A percentile compares a stretch with the other conserved stretches of the same genome.
Evolutionary conservation across 2,888 invertebrate species (phyloP).

Genomic region (Heliconius ismenius): DNA sequence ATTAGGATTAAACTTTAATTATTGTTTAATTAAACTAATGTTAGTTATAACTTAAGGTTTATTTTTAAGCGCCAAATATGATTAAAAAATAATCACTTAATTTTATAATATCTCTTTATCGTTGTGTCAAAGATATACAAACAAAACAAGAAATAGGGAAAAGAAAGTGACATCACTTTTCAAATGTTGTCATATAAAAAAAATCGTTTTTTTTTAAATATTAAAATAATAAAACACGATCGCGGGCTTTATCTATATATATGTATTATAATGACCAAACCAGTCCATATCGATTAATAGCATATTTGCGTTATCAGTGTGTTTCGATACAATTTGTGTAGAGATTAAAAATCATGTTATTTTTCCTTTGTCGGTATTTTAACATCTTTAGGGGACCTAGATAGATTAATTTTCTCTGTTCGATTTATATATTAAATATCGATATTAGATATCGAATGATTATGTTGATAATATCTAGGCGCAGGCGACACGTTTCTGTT

Average conservation of each 20-base stretch:
- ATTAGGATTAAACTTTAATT: neutral
- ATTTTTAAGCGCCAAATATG: neutral
- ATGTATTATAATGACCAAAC: conserved; percentile 10
- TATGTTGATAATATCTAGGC: conserved; percentile 1
- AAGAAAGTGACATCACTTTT: too few species aligned
- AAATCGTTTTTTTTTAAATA: neutral
- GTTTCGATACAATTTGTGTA: conserved; percentile 28
- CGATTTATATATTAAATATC: conserved; percentile 6
- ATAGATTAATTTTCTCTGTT: conserved; percentile 28
- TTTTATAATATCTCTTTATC: too few species aligned
- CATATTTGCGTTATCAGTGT: conserved; percentile 18
- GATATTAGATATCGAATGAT: neutral
- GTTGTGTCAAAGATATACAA: too few species aligned
- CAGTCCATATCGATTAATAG: conserved; percentile 25
- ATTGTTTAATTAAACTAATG: neutral
- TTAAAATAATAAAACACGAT: neutral
- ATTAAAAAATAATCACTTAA: neutral
- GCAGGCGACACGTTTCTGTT: neutral
- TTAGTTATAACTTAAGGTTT: too few species aligned
- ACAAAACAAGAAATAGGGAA: too few species aligned
- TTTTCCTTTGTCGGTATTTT: conserved; percentile 36
- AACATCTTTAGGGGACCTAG: conserved; percentile 29
- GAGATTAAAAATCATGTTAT: conserved; percentile 30
- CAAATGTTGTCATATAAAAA: neutral
- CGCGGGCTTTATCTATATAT: neutral